Conservation (phyloP, 1,140 invertebrate genomes). For the Neodiprion pinetum region DNA sequence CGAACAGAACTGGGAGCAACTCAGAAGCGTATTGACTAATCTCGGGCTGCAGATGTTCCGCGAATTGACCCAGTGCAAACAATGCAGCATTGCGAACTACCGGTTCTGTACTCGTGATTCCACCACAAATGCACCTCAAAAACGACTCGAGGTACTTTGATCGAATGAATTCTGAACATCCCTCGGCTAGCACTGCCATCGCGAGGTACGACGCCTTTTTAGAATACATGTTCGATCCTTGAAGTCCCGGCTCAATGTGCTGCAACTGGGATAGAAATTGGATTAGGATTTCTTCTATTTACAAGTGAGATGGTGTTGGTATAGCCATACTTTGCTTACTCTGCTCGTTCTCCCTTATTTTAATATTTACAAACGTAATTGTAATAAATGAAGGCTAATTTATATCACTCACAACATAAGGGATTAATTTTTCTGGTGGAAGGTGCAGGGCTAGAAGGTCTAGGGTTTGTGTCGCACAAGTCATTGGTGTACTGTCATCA, state of each 20-base stretch:
- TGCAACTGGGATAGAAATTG: slow-evolving; percentile 58
- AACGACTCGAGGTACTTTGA: slow-evolving; percentile 75
- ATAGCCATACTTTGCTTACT: not conserved
- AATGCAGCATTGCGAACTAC: slow-evolving; percentile 78
- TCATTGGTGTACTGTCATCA: slow-evolving; percentile 67
- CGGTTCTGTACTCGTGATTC: slow-evolving; percentile 69
- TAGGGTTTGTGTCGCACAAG: slow-evolving; percentile 75
- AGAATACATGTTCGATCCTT: slow-evolving; percentile 64
- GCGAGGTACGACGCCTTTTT: slow-evolving; percentile 77
- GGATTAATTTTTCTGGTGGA: slow-evolving; percentile 79
- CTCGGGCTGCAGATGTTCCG: slow-evolving; percentile 79
- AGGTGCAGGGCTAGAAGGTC: slow-evolving; percentile 80
- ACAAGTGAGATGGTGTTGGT: not conserved
- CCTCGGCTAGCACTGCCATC: slow-evolving; percentile 80
- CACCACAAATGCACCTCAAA: slow-evolving; percentile 73
- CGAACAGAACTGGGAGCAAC: slow-evolving; percentile 77
- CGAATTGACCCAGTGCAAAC: slow-evolving; percentile 83
- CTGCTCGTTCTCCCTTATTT: not conserved
- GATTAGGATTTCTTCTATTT: not conserved
- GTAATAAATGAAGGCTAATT: not conserved
- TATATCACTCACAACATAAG: slow-evolving; percentile 67
- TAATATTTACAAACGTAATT: not conserved
- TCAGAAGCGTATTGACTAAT: slow-evolving; percentile 77
- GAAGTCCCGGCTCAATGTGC: slow-evolving; percentile 69
- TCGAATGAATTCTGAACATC: slow-evolving; percentile 79